These are phyloP conservation scores for Aurelia aurita DNA, from an alignment of 30 jellyfish, hydroid and myxozoan species.

Conservation along the genomic window DNA sequence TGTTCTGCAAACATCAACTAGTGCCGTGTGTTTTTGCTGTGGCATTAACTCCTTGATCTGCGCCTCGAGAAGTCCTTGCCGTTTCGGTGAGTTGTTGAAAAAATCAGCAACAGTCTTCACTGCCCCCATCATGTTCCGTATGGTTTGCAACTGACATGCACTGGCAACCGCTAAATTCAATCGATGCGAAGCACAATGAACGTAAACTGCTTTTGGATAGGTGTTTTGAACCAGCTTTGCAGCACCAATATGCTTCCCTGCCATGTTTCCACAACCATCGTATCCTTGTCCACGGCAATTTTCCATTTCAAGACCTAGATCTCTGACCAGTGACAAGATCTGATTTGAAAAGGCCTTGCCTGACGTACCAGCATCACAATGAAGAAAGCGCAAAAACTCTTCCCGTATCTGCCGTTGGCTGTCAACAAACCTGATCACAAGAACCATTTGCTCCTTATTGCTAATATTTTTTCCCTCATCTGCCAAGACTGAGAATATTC, in stretches of 20 bases:
- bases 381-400: slow-evolving; percentile 10
- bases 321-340: background rate
- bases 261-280: slow-evolving; percentile 60
- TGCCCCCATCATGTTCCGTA: slow-evolving; percentile 24
- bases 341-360: slow-evolving; percentile 4
- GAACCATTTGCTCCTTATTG: slow-evolving; percentile 13
- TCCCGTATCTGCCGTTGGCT: background rate
- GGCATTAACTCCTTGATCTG: slow-evolving; percentile 12
- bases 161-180: slow-evolving; percentile 43
- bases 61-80: background rate
- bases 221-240: background rate
- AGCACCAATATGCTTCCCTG: slow-evolving; percentile 48
- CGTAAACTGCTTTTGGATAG: slow-evolving; percentile 56
- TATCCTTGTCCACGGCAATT: slow-evolving; percentile 48
- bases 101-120: slow-evolving; percentile 18
- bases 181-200: slow-evolving; percentile 51
- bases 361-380: slow-evolving; percentile 4
- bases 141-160: slow-evolving; percentile 17
- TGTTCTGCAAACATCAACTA: slow-evolving; percentile 42
- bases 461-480: slow-evolving; percentile 9
- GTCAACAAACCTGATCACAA: slow-evolving; percentile 23
- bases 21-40: background rate
- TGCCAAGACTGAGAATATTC: background rate
- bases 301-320: slow-evolving; percentile 15
- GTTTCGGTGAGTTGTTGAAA: slow-evolving; percentile 30